Percentiles rank a stretch among this genome's conserved stretches.
Conservation (phyloP, 2,888 invertebrate species). For the Macrosiphum euphorbiae region DNA sequence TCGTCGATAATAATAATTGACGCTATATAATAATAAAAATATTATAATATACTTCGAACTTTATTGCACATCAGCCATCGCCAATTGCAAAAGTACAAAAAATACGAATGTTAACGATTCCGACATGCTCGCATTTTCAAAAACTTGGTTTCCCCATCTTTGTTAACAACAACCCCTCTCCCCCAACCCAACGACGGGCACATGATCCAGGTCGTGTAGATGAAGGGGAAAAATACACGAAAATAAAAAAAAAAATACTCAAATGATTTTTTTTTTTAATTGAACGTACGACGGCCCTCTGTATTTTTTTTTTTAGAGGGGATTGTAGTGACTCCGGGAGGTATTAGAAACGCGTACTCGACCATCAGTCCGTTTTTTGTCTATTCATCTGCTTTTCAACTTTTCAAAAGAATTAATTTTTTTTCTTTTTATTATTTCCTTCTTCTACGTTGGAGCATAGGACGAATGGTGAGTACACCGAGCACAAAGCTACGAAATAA, state of each 20-base stretch:
- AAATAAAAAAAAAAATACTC: neutral
- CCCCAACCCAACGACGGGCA: neutral
- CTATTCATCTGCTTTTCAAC: slow-evolving; percentile 3
- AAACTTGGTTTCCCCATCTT: neutral
- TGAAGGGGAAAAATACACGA: neutral
- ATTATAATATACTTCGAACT: neutral
- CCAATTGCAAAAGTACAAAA: neutral
- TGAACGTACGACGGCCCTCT: neutral
- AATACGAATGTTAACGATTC: neutral
- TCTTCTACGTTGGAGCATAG: neutral
- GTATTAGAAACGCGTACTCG: slow-evolving; percentile 2
- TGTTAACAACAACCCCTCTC: neutral
- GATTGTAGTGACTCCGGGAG: neutral
- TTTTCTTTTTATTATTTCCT: neutral
- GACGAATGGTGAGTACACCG: neutral
- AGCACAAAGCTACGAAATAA: neutral
- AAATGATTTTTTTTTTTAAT: neutral
- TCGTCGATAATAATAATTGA: neutral
- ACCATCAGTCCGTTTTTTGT: slow-evolving; percentile 2
- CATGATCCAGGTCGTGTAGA: neutral
- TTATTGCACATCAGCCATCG: neutral
- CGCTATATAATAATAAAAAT: neutral
- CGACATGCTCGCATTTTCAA: neutral
- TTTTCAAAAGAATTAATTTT: slow-evolving; percentile 32
- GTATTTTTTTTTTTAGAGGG: neutral